Conservation (phyloP, 2,888 invertebrate genomes). For the Euplagia quadripunctaria region DNA sequence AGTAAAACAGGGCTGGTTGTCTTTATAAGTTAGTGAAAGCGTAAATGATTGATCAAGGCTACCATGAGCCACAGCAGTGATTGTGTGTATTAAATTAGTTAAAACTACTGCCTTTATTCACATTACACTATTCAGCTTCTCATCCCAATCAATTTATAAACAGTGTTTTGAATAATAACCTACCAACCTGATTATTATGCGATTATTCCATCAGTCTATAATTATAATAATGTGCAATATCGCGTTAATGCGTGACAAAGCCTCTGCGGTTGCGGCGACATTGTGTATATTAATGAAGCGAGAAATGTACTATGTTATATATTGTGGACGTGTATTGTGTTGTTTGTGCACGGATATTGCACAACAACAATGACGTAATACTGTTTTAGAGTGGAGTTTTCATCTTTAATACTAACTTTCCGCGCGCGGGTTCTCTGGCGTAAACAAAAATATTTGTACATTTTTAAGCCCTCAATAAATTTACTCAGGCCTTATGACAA, state of each 20-base stretch:
- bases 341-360: slow-evolving; percentile 5
- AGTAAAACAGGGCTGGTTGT: too few species aligned
- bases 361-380: not conserved
- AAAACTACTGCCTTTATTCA: too few species aligned
- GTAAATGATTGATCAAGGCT: too few species aligned
- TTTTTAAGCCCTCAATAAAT: not conserved
- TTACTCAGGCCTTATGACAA: slow-evolving; percentile 39
- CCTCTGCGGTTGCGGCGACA: slow-evolving; percentile 22
- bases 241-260: slow-evolving; percentile 29
- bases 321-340: not conserved
- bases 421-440: not conserved
- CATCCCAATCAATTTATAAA: not conserved
- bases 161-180: not conserved
- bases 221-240: slow-evolving; percentile 37
- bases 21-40: too few species aligned
- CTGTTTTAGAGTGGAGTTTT: not conserved
- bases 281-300: slow-evolving; percentile 19
- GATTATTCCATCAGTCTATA: not conserved
- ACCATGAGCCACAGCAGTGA: too few species aligned
- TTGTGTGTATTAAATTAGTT: too few species aligned
- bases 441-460: not conserved
- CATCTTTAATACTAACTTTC: not conserved
- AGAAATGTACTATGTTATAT: slow-evolving; percentile 13
- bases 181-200: not conserved
- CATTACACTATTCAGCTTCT: too few species aligned